phyloP scores from a whole-genome alignment of 2,888 invertebrate genomes.

The Macrophya annulata region DNA sequence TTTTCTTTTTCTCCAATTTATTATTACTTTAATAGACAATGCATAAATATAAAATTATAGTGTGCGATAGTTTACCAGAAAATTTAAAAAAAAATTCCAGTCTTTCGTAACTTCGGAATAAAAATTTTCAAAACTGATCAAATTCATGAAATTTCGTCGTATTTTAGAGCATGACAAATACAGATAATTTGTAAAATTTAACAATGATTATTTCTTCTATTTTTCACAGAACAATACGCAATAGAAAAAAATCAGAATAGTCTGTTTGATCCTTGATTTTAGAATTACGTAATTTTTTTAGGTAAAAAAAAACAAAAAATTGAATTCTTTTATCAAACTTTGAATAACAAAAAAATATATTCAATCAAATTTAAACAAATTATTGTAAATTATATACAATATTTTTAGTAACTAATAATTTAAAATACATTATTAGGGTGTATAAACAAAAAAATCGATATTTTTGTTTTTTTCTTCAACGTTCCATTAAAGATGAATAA shows the following conservation, averaged over 20 bases:
- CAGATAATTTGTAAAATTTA: background rate
- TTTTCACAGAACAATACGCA: background rate
- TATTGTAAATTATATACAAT: background rate
- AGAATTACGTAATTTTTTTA: background rate
- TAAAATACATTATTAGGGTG: no score
- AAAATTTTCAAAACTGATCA: no score
- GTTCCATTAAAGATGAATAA: no score
- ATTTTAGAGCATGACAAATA: background rate
- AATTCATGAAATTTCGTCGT: background rate
- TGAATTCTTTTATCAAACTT: background rate
- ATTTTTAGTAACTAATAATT: background rate
- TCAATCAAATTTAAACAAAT: background rate
- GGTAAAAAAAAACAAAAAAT: background rate
- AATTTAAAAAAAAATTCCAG: background rate
- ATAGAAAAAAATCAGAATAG: background rate
- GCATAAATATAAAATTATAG: background rate
- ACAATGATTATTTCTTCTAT: background rate
- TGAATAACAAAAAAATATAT: no score
- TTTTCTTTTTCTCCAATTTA: background rate
- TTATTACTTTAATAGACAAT: background rate
- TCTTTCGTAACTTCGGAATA: no score
- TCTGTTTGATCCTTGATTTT: background rate
- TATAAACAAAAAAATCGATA: no score
- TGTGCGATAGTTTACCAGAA: background rate
- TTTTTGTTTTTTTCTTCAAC: no score